Conservation (phyloP, 2,113 vertebrate genomes). For the Tupaia tana region DNA sequence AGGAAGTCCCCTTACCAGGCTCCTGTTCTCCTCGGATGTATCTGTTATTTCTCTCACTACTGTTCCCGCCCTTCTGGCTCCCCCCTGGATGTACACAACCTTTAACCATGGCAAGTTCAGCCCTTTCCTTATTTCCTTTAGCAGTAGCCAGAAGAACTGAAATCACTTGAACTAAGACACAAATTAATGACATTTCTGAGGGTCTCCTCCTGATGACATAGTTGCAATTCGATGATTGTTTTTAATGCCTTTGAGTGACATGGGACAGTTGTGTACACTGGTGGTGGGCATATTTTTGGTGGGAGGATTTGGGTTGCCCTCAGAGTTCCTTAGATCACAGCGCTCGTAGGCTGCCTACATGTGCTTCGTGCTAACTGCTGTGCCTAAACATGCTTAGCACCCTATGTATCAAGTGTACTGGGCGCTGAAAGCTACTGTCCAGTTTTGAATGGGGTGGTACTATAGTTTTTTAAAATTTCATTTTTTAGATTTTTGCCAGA, state of each 20-base stretch:
- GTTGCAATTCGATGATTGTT: background rate
- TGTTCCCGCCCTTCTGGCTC: background rate
- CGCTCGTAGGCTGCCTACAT: background rate
- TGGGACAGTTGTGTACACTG: background rate
- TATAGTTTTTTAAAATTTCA: background rate
- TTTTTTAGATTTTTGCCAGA: no score
- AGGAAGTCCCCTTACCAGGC: background rate
- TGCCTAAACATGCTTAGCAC: no score
- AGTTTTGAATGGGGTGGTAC: background rate
- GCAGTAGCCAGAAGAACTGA: background rate
- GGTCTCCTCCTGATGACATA: background rate
- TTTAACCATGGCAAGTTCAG: background rate
- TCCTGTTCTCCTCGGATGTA: background rate
- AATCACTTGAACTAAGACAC: background rate
- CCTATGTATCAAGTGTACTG: fast-evolving
- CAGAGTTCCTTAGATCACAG: background rate
- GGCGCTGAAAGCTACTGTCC: background rate
- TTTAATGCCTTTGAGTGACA: background rate
- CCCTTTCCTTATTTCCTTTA: background rate
- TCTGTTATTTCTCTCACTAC: background rate
- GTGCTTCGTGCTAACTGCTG: fast-evolving
- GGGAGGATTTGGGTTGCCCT: background rate
- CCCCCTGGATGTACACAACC: background rate
- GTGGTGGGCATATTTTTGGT: background rate
- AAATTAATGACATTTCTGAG: background rate